These are phyloP conservation scores for Clostera curtula DNA, from an alignment of 2,888 invertebrate genomes.

Conservation along the genomic window DNA sequence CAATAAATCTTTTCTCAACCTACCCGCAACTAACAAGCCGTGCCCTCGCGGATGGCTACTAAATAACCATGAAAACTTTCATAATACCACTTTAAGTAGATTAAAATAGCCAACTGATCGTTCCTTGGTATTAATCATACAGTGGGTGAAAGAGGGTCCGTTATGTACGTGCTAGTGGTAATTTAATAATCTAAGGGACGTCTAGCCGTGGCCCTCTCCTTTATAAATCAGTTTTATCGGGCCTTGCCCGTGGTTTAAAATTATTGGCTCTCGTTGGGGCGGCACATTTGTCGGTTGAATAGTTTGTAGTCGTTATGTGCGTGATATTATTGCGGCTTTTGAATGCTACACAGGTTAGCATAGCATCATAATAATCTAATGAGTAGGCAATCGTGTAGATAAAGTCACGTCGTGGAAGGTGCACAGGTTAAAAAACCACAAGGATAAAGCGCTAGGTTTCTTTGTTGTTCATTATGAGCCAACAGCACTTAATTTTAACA, in stretches of 20 bases:
- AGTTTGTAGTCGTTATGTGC: conserved; percentile 1
- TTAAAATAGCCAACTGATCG: conserved; percentile 50
- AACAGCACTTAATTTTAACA: too few species aligned
- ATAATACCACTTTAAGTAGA: conserved; percentile 58
- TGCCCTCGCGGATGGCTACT: conserved; percentile 29
- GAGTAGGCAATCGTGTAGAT: too few species aligned
- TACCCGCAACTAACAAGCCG: conserved; percentile 66
- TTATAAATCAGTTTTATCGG: conserved; percentile 55
- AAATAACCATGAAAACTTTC: conserved; percentile 61
- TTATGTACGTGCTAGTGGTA: conserved; percentile 38
- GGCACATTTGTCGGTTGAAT: conserved; percentile 19
- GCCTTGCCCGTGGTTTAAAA: conserved; percentile 42
- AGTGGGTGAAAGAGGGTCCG: conserved; percentile 37
- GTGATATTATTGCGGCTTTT: not conserved
- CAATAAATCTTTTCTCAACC: conserved; percentile 69
- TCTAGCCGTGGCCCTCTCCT: conserved; percentile 38
- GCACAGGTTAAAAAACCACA: too few species aligned
- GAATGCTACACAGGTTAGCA: too few species aligned
- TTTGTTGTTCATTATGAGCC: too few species aligned
- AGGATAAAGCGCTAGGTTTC: too few species aligned
- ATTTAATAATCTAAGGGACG: conserved; percentile 57
- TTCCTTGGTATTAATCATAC: conserved; percentile 55
- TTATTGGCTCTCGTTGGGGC: conserved; percentile 37
- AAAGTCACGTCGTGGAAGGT: too few species aligned
- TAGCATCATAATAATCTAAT: too few species aligned